phyloP scores from a whole-genome alignment of 53 echinoderm and acorn worm species.

The Holothuria leucospilota region DNA sequence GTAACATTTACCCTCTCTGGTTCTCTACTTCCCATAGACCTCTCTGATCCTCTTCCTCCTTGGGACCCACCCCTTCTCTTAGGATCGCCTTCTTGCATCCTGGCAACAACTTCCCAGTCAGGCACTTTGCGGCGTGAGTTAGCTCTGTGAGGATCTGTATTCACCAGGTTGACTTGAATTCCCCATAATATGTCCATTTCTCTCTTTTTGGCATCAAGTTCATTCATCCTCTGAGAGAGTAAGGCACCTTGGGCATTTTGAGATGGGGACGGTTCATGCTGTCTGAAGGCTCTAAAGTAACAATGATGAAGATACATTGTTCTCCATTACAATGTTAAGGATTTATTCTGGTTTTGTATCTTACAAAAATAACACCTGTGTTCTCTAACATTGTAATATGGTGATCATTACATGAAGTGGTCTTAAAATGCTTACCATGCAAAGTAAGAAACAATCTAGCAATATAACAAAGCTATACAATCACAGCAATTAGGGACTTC shows the following conservation, averaged over 20 bases:
- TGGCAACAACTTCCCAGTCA: conserved; percentile 79
- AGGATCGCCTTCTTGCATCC: conserved; percentile 20
- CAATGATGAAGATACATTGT: too few species aligned
- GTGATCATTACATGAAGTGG: too few species aligned
- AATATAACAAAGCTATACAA: too few species aligned
- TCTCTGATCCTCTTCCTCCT: neutral
- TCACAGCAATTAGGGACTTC: too few species aligned
- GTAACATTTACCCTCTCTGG: conserved; percentile 41
- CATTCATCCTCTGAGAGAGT: conserved; percentile 74
- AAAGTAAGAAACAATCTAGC: too few species aligned
- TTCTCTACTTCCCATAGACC: neutral
- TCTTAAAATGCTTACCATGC: too few species aligned
- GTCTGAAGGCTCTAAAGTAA: conserved; percentile 12
- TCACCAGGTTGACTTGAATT: conserved; percentile 43
- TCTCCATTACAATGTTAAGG: too few species aligned
- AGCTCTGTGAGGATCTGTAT: conserved; percentile 44
- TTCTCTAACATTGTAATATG: too few species aligned
- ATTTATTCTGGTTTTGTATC: too few species aligned
- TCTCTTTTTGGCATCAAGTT: conserved; percentile 76
- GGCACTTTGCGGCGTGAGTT: conserved; percentile 55
- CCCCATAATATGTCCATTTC: conserved; percentile 91
- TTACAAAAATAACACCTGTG: too few species aligned
- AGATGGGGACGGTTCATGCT: conserved; percentile 29
- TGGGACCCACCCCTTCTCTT: conserved; percentile 2
- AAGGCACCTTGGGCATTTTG: conserved; percentile 62